A percentile compares a stretch with the other conserved stretches of the same genome.
phyloP scores from a whole-genome alignment of 2,797 vertebrate genomes.

The Malurus leucopterus region DNA sequence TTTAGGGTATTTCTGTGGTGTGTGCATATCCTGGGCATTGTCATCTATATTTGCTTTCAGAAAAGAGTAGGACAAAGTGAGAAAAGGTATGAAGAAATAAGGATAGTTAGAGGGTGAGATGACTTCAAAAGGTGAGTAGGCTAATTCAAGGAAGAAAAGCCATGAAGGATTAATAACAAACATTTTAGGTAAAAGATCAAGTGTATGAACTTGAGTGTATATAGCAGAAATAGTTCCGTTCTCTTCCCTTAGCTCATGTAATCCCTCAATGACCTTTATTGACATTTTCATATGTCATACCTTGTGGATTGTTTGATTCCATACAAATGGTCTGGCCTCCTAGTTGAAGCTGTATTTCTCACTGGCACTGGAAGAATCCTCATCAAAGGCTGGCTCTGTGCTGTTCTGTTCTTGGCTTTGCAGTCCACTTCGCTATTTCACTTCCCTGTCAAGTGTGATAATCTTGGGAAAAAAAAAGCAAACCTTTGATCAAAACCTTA shows the following conservation, averaged over 20 bases:
- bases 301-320: background rate
- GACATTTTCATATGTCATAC: background rate
- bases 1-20: background rate
- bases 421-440: background rate
- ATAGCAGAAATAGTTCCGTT: background rate
- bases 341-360: background rate
- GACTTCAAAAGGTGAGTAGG: background rate
- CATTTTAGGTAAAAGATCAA: background rate
- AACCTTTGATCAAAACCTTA: background rate
- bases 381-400: background rate
- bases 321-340: background rate
- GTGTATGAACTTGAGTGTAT: background rate
- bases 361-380: background rate
- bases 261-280: background rate
- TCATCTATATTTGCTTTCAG: background rate
- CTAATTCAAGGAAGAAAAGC: background rate
- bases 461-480: background rate
- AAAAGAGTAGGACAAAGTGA: background rate
- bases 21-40: background rate
- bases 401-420: background rate
- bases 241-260: background rate
- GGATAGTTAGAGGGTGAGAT: background rate
- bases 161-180: background rate
- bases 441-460: background rate
- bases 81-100: background rate